phyloP scores from a whole-genome alignment of 2,113 vertebrate genomes.

The Ctenomys sociabilis region DNA sequence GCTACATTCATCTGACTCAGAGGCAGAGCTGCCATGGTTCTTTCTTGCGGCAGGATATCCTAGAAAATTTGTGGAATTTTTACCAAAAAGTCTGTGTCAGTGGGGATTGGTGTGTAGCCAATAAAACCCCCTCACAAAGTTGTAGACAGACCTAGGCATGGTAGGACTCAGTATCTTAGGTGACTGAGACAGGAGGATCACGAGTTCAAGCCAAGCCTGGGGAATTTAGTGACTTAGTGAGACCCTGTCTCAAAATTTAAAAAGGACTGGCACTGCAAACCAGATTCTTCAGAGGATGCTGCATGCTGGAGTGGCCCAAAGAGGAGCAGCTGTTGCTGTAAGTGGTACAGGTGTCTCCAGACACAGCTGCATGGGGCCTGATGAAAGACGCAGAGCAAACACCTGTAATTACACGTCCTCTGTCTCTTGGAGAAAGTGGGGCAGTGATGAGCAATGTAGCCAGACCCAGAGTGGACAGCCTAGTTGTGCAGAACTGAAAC shows the following conservation, averaged over 20 bases:
- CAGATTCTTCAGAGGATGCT: background rate
- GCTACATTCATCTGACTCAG: background rate
- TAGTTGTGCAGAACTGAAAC: background rate
- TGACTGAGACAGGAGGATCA: background rate
- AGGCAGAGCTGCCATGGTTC: background rate
- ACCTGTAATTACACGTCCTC: background rate
- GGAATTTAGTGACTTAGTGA: background rate
- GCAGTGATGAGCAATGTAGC: background rate
- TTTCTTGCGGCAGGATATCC: background rate
- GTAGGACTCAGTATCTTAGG: background rate
- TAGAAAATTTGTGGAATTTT: conserved; percentile 6
- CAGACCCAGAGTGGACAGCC: background rate
- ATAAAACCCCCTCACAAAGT: background rate
- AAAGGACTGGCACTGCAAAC: background rate
- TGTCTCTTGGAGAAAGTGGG: conserved; percentile 22
- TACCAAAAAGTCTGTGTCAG: background rate
- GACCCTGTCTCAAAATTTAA: background rate
- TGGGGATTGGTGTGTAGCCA: background rate
- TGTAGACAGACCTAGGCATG: background rate
- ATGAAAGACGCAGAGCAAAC: conserved; percentile 29
- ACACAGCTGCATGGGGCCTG: conserved; percentile 1
- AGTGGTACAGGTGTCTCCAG: conserved; percentile 21
- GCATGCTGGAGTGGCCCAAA: background rate
- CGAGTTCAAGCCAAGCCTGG: background rate
- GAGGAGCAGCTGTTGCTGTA: conserved; percentile 18